Evolutionary conservation across 1,140 invertebrate genomes (phyloP), one percentile per base, ranked within the genome.

Genomic region (Lordiphosa collinella): DNA sequence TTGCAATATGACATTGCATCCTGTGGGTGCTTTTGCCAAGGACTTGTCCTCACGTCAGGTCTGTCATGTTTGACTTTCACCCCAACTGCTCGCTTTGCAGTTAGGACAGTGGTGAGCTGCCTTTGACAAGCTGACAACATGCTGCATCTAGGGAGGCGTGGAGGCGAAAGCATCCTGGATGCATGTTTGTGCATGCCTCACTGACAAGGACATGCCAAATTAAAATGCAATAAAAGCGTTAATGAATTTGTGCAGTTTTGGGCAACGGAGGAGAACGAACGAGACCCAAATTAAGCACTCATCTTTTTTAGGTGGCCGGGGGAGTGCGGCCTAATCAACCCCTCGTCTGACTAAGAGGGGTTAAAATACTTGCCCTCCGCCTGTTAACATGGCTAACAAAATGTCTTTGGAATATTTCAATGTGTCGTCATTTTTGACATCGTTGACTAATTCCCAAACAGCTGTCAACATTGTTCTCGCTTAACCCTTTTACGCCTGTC

Each of bases 1-100:
- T 82, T 82, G 78, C 78, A 84, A 82, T 82, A 82, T 82, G 78
- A 46, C 78, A 84, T 82, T 82, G 68, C 78, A 84, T 82, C 59
- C 78, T 64, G 67, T 82, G 52, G 52, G 54, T 44, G 56, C 13
- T 53, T 41, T 34, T 14, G 13, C 31, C 40, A 12, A 34, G 40
- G 38, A 34, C 16, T 63, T 63, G 68, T 68, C 65, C 67, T 57
- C 52, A 56, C 61, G 66, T 66, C 65, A 57, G 59, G 46, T 50
- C 56, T 69, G 58, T 84, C 76, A 84, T 76, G 67, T 84, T 78
- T 64, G 68, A 49, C 52, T 64, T 36, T 11, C 12, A 22, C 18
- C 22, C 38, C 40, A 12, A 16, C 18, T 25, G 9, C 29, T 29
- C 29, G 35, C 58, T 49, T 44, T 38, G 38, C 36, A 49, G 46